Evolutionary conservation across 2,797 vertebrate species (phyloP).

Genomic region (Phylloscopus collybita): DNA sequence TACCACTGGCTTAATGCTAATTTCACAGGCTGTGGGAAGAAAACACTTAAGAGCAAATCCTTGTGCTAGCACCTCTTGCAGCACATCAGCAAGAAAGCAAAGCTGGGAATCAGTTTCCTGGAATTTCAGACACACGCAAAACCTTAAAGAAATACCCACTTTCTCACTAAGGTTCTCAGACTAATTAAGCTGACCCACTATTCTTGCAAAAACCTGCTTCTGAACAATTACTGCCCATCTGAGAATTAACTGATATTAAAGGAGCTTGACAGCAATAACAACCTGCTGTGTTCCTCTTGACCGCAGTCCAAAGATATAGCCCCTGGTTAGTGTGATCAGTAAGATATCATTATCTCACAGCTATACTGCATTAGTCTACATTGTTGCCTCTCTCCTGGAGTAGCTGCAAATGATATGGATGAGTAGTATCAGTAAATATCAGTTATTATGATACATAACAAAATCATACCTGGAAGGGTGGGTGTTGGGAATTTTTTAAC

Average conservation of each 20-base stretch:
- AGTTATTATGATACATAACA: background rate
- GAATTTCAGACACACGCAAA: background rate
- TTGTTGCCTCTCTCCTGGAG: background rate
- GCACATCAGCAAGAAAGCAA: background rate
- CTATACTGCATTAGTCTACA: background rate
- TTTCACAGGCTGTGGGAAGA: background rate
- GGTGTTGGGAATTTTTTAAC: background rate
- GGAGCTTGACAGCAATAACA: background rate
- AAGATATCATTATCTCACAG: background rate
- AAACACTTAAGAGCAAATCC: background rate
- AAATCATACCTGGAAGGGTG: background rate
- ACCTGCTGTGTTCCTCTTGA: background rate
- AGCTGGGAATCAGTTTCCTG: background rate
- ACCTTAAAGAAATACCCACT: background rate
- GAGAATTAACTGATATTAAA: background rate
- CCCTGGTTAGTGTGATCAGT: background rate
- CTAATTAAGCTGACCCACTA: background rate
- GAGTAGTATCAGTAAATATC: background rate
- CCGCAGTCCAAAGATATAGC: fast-evolving
- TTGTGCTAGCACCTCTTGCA: background rate
- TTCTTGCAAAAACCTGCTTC: background rate
- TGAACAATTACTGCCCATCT: background rate
- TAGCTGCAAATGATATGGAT: background rate
- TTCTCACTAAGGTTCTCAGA: background rate
- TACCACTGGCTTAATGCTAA: background rate